Base-by-base conservation (phyloP, 2,113 vertebrate species). In the Bettongia penicillata region DNA sequence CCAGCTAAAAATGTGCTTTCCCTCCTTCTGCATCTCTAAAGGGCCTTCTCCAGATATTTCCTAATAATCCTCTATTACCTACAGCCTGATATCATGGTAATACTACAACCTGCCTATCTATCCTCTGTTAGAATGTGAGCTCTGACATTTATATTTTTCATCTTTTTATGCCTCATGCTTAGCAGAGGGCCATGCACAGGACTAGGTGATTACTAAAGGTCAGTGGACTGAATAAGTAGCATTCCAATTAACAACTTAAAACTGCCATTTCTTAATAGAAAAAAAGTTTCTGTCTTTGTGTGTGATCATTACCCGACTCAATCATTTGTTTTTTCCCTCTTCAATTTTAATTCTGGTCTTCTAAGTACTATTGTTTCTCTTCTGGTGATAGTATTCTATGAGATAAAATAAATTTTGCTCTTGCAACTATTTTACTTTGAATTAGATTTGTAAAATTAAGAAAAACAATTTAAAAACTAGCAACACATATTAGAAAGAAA, bases 401-500 rank as follows among this genome's bases (percentile, higher is more conserved):
- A 68, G 48, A 77, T 12, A 50, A 51, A 48, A 91, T 31, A 92
- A 92, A 37, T 6, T 84, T 77, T 43, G 37, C 68, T 77, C 1
- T n/a, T 8, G 43, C 37, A 84, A 43, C 6, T 43, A 23, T 84
- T 6, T 84, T 43, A 84, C n/a, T 84, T 84, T 84, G n/a, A 43
- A 43, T 84, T 43, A 84, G 68, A 43, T 84, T 84, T 84, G 43
- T 6, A 43, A 43, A 23, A 43, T 43, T 23, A 43, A 19, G 37
- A 84, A 84, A 5, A n/a, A 84, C 37, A 43, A 43, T 84, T 43
- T 43, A 23, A 84, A 68, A 84, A 84, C n/a, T 7, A 84, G 68
- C n/a, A 84, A 84, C 19, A 23, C 19, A n/a, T 84, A 84, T 84
- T 84, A 89, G 25, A 55, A 96, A 94, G 26, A 91, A 89, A 53